phyloP scores from a whole-genome alignment of 2,797 vertebrate species.

The Peromyscus attwateri region DNA sequence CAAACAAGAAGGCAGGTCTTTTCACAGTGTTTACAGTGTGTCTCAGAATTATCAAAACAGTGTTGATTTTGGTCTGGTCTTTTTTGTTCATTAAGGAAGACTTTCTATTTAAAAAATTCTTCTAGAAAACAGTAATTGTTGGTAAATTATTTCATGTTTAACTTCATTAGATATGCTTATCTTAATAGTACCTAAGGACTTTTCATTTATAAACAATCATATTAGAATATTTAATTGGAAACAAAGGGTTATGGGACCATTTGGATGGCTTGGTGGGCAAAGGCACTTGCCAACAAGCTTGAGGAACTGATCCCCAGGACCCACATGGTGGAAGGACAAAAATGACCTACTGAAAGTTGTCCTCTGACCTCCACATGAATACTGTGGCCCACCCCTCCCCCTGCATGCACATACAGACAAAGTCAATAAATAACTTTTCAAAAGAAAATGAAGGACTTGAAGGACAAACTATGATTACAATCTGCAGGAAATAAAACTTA shows the following conservation, averaged over 20 bases:
- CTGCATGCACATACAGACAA: background rate
- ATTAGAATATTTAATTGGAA: constrained; percentile 39
- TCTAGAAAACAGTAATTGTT: background rate
- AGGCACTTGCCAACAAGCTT: background rate
- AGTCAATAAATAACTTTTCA: background rate
- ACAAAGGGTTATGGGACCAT: background rate
- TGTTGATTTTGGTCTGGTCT: constrained; percentile 42
- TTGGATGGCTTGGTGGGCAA: background rate
- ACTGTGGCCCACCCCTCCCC: background rate
- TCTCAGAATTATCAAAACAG: constrained; percentile 66
- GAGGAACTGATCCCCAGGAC: background rate
- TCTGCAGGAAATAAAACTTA: background rate
- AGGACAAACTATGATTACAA: background rate
- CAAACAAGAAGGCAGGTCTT: constrained; percentile 45
- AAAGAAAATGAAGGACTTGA: constrained; percentile 42
- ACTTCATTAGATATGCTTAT: background rate
- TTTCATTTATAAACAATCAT: constrained; percentile 4
- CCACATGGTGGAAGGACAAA: background rate
- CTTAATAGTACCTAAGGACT: background rate
- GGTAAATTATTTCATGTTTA: constrained; percentile 20
- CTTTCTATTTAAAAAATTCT: constrained; percentile 15
- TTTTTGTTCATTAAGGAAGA: constrained; percentile 44
- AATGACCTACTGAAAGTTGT: background rate
- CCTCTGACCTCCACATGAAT: background rate
- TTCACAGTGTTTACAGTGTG: constrained; percentile 33